Conservation (phyloP, 2,113 vertebrate species). For the Geothlypis trichas region DNA sequence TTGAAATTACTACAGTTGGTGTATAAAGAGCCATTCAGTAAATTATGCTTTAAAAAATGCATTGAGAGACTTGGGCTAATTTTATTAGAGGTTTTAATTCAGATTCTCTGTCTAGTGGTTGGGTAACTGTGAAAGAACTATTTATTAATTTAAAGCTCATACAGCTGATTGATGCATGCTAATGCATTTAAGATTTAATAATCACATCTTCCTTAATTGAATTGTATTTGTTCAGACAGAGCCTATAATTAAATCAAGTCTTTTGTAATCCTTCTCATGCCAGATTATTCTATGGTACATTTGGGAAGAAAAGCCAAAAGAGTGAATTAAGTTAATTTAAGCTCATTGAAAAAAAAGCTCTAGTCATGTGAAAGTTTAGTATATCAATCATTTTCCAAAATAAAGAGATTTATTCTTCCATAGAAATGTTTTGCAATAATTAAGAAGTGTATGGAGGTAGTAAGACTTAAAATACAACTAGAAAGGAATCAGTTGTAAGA, state of each 20-base stretch:
- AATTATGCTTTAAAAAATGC: constrained; percentile 1
- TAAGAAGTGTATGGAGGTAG: neutral
- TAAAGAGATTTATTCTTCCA: neutral
- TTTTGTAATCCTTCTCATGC: constrained; percentile 51
- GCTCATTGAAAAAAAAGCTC: neutral
- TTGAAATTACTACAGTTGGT: neutral
- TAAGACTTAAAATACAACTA: neutral
- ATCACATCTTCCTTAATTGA: constrained; percentile 49
- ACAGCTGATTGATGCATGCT: constrained; percentile 12
- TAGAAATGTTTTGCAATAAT: neutral
- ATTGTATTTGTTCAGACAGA: constrained; percentile 50
- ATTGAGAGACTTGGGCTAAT: neutral
- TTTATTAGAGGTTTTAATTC: constrained; percentile 33
- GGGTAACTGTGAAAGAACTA: constrained; percentile 33
- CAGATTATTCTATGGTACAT: constrained; percentile 16
- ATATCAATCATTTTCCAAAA: neutral
- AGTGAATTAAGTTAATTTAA: neutral
- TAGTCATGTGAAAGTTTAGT: neutral
- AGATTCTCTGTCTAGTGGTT: neutral
- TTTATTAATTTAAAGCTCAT: constrained; percentile 55
- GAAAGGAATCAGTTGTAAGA: neutral
- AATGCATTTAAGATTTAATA: constrained; percentile 50
- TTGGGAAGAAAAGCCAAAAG: neutral
- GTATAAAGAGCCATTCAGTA: neutral
- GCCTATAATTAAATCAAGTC: constrained; percentile 60